These are phyloP conservation scores for Lasioglossum figueresi DNA, from an alignment of 2,888 invertebrate species.

Conservation along the genomic window DNA sequence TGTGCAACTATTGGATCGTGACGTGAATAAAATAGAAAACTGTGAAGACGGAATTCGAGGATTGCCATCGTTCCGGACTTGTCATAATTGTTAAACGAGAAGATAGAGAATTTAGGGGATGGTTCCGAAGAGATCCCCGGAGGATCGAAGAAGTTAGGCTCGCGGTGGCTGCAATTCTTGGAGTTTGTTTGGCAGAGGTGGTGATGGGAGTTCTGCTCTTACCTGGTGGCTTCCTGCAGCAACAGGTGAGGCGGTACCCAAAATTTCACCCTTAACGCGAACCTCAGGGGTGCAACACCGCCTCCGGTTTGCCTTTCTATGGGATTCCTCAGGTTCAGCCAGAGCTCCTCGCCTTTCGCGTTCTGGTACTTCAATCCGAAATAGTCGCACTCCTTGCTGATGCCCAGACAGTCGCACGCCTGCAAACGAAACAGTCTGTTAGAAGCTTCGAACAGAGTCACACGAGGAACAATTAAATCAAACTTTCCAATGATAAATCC, in stretches of 20 bases:
- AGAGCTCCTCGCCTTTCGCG: conserved; percentile 90
- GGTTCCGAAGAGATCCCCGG: background rate
- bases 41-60: too few species aligned
- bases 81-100: too few species aligned
- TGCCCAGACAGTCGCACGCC: conserved; percentile 93
- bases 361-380: conserved; percentile 92
- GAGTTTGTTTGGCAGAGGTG: background rate
- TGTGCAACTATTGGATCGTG: background rate
- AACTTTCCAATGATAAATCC: background rate
- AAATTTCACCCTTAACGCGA: conserved; percentile 93
- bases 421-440: conserved; percentile 79
- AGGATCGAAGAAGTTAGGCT: background rate
- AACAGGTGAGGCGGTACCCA: conserved; percentile 96
- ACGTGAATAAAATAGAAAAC: background rate
- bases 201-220: conserved; percentile 60
- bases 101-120: too few species aligned
- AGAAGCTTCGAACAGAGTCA: background rate
- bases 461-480: background rate
- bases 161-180: background rate
- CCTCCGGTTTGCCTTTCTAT: conserved; percentile 91
- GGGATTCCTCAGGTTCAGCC: conserved; percentile 94
- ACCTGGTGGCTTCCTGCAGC: conserved; percentile 93
- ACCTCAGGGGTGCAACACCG: conserved; percentile 87
- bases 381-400: conserved; percentile 94
- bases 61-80: too few species aligned